Percentiles rank a stretch among this genome's conserved stretches.
These are phyloP conservation scores for Rafetus swinhoei DNA, from an alignment of 2,113 vertebrate species.

Conservation along the genomic window DNA sequence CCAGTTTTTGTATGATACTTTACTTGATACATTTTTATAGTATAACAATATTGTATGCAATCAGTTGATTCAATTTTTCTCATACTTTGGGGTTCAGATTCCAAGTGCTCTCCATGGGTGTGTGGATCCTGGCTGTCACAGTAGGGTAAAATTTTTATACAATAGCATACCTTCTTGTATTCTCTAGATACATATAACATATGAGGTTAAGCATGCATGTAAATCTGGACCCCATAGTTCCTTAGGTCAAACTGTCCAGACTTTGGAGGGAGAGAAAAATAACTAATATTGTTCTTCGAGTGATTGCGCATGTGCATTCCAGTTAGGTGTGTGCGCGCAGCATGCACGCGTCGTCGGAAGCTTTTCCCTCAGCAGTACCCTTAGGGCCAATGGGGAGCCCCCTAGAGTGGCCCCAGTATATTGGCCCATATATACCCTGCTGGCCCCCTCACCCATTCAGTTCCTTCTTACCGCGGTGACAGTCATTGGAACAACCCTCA, in stretches of 20 bases:
- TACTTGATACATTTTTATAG: not conserved
- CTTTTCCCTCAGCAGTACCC: no score
- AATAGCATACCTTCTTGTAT: not conserved
- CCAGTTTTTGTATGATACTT: not conserved
- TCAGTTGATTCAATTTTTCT: not conserved
- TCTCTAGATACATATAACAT: not conserved
- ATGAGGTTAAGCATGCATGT: not conserved
- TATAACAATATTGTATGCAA: not conserved
- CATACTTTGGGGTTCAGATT: not conserved
- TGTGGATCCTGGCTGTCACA: not conserved
- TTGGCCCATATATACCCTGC: no score
- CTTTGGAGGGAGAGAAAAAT: constrained; percentile 24
- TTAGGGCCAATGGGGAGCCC: no score
- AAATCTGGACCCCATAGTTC: not conserved
- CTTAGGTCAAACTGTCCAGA: constrained; percentile 9
- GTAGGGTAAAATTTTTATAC: not conserved
- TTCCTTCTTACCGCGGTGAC: no score
- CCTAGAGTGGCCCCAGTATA: no score
- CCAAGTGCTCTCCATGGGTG: not conserved
- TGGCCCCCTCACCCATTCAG: no score
- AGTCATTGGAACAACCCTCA: no score
- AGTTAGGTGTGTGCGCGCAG: no score
- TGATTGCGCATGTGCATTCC: no score
- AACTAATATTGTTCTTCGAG: not conserved
- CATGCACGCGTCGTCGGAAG: no score